Percentiles rank a stretch among this genome's conserved stretches.
phyloP scores from a whole-genome alignment of 2,113 vertebrate genomes.

The Perognathus longimembris region DNA sequence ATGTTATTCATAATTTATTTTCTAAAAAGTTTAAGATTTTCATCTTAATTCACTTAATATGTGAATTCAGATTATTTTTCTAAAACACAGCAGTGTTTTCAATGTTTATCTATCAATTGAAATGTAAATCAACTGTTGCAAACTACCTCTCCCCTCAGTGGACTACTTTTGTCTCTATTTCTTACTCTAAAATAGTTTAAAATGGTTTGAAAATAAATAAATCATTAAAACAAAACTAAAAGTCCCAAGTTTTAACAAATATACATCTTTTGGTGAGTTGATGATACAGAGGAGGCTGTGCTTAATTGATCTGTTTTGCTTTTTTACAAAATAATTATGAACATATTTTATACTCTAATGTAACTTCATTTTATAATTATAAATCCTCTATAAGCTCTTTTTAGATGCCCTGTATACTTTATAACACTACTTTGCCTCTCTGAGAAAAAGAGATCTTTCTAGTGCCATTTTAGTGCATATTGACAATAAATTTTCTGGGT shows the following conservation, averaged over 20 bases:
- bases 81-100: neutral
- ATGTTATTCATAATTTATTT: neutral
- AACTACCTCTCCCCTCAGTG: neutral
- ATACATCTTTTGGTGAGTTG: neutral
- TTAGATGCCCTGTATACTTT: neutral
- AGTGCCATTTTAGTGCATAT: neutral
- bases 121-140: neutral
- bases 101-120: neutral
- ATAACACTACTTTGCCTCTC: too few species aligned
- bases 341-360: neutral
- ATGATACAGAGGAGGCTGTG: neutral
- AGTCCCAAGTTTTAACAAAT: neutral
- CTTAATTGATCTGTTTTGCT: neutral
- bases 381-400: neutral
- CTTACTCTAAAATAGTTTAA: neutral
- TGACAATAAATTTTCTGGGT: neutral
- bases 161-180: neutral
- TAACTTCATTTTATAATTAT: neutral
- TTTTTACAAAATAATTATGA: neutral
- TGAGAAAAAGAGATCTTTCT: neutral
- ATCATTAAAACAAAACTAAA: neutral
- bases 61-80: neutral
- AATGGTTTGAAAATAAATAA: neutral
- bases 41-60: constrained; percentile 6
- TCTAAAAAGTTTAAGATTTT: constrained; percentile 5